Evolutionary conservation across 2,113 vertebrate species (phyloP).

Genomic region (Galeopterus variegatus): DNA sequence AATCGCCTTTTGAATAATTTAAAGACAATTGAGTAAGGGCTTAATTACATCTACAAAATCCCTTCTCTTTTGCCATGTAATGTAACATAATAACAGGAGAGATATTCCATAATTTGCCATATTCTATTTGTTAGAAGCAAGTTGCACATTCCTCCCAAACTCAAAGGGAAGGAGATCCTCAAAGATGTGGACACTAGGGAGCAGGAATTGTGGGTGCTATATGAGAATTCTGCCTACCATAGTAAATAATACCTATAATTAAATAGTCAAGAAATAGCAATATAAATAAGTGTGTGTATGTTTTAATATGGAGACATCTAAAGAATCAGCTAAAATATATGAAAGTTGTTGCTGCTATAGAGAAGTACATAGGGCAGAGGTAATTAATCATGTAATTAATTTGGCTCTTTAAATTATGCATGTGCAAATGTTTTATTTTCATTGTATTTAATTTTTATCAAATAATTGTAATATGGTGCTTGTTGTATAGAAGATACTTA

Average conservation of each 20-base stretch:
- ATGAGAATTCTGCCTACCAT: background rate
- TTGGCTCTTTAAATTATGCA: background rate
- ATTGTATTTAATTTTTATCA: conserved; percentile 62
- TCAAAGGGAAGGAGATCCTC: background rate
- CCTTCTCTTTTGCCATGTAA: background rate
- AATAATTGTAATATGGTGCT: conserved; percentile 12
- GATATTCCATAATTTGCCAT: background rate
- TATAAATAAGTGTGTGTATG: background rate
- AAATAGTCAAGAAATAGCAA: background rate
- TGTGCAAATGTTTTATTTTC: background rate
- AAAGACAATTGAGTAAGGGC: background rate
- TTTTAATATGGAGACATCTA: conserved; percentile 19
- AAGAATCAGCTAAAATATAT: conserved; percentile 5
- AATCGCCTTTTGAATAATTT: background rate
- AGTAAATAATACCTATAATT: background rate
- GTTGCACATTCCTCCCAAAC: background rate
- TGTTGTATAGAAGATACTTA: background rate
- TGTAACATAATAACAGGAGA: background rate
- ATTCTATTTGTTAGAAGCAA: background rate
- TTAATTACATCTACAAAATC: background rate
- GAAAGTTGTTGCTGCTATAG: background rate
- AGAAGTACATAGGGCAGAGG: background rate
- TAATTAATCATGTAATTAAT: conserved; percentile 56
- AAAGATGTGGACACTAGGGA: background rate
- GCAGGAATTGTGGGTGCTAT: background rate